Evolutionary conservation across 1,140 invertebrate species (phyloP).

Genomic region (Hesperophylax magnus): DNA sequence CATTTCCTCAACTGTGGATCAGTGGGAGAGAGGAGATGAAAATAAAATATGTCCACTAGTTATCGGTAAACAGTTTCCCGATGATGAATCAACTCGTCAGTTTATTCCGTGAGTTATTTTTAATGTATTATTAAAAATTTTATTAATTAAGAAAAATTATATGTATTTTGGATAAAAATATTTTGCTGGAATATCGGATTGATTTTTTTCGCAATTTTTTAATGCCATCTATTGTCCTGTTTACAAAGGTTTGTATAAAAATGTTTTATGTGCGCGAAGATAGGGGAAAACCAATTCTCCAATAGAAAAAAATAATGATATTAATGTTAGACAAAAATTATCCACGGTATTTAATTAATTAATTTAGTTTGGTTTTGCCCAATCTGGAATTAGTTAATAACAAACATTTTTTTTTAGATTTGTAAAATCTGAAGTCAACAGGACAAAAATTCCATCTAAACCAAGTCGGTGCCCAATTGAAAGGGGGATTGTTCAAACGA

Average conservation of each 20-base stretch:
- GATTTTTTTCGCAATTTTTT: not conserved
- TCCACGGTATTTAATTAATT: not conserved
- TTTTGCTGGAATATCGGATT: not conserved
- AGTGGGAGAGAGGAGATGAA: constrained; percentile 70
- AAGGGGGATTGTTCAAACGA: constrained; percentile 73
- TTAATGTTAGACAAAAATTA: not conserved
- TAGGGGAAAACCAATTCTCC: too few relatives aligned
- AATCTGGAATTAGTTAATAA: too few relatives aligned
- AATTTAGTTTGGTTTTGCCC: not conserved
- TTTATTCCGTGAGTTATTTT: constrained; percentile 25
- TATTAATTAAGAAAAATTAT: too few relatives aligned
- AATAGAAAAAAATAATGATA: too few relatives aligned
- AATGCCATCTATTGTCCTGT: constrained; percentile 1
- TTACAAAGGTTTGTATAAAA: too few relatives aligned
- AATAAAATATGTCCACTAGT: constrained; percentile 65
- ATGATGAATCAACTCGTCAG: not conserved
- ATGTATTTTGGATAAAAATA: too few relatives aligned
- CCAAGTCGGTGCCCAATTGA: constrained; percentile 73
- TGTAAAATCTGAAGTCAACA: constrained; percentile 10
- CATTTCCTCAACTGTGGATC: constrained; percentile 73
- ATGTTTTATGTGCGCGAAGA: too few relatives aligned
- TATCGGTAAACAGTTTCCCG: constrained; percentile 33
- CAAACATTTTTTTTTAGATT: constrained; percentile 8
- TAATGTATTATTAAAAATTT: too few relatives aligned
- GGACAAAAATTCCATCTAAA: constrained; percentile 37